These are phyloP conservation scores for Thereva unica DNA, from an alignment of 2,888 invertebrate genomes.

Conservation along the genomic window DNA sequence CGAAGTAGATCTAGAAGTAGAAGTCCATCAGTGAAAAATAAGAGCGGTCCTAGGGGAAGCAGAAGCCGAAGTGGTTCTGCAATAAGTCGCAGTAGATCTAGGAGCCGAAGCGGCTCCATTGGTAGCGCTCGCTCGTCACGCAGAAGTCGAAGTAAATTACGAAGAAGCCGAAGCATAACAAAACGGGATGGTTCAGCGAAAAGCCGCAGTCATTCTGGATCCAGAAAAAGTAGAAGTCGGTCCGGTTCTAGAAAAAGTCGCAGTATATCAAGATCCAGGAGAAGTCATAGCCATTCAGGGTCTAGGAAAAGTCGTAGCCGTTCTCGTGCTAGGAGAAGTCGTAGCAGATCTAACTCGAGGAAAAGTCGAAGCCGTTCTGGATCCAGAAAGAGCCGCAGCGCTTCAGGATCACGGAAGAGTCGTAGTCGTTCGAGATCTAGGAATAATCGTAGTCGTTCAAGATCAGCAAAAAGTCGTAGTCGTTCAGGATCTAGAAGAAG, in stretches of 20 bases:
- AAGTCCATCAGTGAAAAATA: conserved; percentile 31
- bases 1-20: conserved; percentile 48
- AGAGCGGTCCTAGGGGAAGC: conserved; percentile 40
- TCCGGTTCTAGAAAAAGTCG: conserved; percentile 42
- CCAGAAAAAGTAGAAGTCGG: conserved; percentile 44
- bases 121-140: conserved; percentile 46
- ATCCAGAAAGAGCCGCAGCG: neutral
- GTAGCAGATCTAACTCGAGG: conserved; percentile 9
- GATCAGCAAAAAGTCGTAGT: conserved; percentile 49
- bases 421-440: conserved; percentile 42
- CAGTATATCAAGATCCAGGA: conserved; percentile 2
- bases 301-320: conserved; percentile 43
- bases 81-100: conserved; percentile 37
- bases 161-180: conserved; percentile 44
- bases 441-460: conserved; percentile 14
- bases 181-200: conserved; percentile 32
- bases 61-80: conserved; percentile 38
- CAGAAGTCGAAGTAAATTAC: conserved; percentile 44
- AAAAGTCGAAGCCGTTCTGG: conserved; percentile 1
- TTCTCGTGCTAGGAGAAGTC: conserved; percentile 36
- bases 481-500: conserved; percentile 44
- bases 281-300: conserved; percentile 37
- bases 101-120: conserved; percentile 45
- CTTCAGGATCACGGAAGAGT: conserved; percentile 46
- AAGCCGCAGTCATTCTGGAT: conserved; percentile 40